Conservation (phyloP, 1,140 invertebrate genomes). For the Macrocentrus cingulum region DNA sequence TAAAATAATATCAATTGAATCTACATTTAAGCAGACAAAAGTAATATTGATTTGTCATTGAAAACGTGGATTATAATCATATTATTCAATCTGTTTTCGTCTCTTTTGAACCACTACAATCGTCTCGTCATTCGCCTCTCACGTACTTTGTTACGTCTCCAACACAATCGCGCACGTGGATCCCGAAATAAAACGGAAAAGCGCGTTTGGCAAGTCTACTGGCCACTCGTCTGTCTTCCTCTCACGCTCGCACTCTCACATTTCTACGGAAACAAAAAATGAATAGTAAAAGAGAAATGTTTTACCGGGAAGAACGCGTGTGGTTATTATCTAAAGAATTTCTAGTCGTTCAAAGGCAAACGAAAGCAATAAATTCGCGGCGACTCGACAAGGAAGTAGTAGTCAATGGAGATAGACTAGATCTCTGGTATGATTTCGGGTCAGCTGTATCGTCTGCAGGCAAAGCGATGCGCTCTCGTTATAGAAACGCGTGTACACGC, state of each 20-base stretch:
- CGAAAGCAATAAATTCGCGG: background rate
- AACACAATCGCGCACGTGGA: slow-evolving; percentile 49
- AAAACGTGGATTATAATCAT: too few relatives aligned
- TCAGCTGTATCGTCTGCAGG: slow-evolving; percentile 11
- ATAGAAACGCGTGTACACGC: slow-evolving; percentile 3
- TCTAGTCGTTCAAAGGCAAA: too few relatives aligned
- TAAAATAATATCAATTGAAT: slow-evolving; percentile 3
- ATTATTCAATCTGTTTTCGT: background rate
- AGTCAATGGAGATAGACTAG: background rate
- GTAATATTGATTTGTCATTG: too few relatives aligned
- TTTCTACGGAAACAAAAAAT: background rate
- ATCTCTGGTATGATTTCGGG: slow-evolving; percentile 13
- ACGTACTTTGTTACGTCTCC: slow-evolving; percentile 29
- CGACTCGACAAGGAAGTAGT: background rate
- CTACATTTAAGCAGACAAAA: too few relatives aligned
- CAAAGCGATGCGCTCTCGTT: slow-evolving; percentile 18
- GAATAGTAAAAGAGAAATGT: slow-evolving; percentile 3
- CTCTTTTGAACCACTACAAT: background rate
- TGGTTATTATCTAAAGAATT: too few relatives aligned
- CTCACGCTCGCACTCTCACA: background rate
- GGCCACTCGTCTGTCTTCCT: slow-evolving; percentile 27
- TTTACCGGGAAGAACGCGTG: background rate
- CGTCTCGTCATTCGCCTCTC: background rate
- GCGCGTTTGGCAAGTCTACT: slow-evolving; percentile 46
- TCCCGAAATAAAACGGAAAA: slow-evolving; percentile 53